A percentile compares a stretch with the other conserved stretches of the same genome.
These are phyloP conservation scores for Malachius bipustulatus DNA, from an alignment of 2,888 invertebrate species.

Conservation along the genomic window DNA sequence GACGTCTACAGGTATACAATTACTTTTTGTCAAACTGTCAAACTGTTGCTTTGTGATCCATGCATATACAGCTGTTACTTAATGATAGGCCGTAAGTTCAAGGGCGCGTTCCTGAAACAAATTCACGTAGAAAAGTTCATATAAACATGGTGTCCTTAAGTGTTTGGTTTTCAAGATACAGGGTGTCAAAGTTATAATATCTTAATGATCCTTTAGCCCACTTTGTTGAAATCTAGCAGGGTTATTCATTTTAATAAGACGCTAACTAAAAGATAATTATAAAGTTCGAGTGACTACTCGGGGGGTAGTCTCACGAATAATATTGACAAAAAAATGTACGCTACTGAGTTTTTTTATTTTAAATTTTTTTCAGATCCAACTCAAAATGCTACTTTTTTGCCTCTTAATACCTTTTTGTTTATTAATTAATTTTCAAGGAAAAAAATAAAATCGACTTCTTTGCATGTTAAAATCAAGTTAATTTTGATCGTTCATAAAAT, in stretches of 20 bases:
- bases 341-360: constrained; percentile 1
- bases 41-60: no score
- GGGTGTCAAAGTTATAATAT: not conserved
- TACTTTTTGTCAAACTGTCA: no score
- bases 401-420: not conserved
- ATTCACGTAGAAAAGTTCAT: constrained; percentile 3
- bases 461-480: constrained; percentile 1
- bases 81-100: constrained; percentile 1
- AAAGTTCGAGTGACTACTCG: not conserved
- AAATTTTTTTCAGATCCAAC: not conserved
- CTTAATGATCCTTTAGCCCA: constrained; percentile 2
- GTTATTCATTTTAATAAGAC: constrained; percentile 1
- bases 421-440: not conserved
- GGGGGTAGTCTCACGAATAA: constrained; percentile 2
- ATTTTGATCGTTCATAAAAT: not conserved
- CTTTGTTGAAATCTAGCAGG: constrained; percentile 3
- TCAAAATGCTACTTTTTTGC: constrained; percentile 1
- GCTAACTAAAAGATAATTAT: constrained; percentile 1
- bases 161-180: constrained; percentile 2
- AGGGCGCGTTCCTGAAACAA: constrained; percentile 1
- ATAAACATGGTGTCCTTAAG: constrained; percentile 1
- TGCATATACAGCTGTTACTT: constrained; percentile 1
- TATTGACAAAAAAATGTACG: constrained; percentile 1
- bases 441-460: not conserved
- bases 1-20: no score